Evolutionary conservation across 2,888 invertebrate genomes (phyloP), one percentile per base, ranked within the genome.

Genomic region (Hypsopygia costalis): DNA sequence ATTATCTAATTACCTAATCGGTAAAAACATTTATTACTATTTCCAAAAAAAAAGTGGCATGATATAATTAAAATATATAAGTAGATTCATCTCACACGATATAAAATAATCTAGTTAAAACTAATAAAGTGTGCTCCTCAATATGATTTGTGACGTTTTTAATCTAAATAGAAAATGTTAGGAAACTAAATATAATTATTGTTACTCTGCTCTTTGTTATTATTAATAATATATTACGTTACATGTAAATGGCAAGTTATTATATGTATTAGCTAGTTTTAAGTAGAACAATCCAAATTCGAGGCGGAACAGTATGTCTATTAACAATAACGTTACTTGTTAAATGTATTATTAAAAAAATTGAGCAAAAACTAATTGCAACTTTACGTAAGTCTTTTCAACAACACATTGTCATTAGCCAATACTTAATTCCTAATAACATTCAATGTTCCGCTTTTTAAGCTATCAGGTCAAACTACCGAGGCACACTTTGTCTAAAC

Each of bases 391-490:
- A n/a, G 6, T 25, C 25, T 7, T 25, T 25, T 25, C 3, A 25
- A 25, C 25, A 25, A 25, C 25, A 36, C 22, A 11, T n/a, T n/a
- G n/a, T n/a, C n/a, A n/a, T 40, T 29, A 40, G 32, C 38, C 10
- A 40, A 12, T 25, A 40, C n/a, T 12, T 40, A 25, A 33, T 40
- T 22, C 29, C 9, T 33, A 43, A 21, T 36, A 37, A 21, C 6
- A 35, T 35, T 16, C 9, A 20, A 34, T 44, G 29, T 41, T 44
- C 43, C 34, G 53, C 51, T 53, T 49, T 46, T 39, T 29, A 48
- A 52, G 52, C 52, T 41, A 21, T 41, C 25, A 36, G 28, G 28
- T 33, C 29, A 38, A 35, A 36, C 3, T 41, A n/a, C 37, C 38
- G 43, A 51, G 48, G 46, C 48, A 48, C 48, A 47, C 44, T 37